phyloP scores from a whole-genome alignment of 1,140 invertebrate species.

The Eupristina koningsbergeri region DNA sequence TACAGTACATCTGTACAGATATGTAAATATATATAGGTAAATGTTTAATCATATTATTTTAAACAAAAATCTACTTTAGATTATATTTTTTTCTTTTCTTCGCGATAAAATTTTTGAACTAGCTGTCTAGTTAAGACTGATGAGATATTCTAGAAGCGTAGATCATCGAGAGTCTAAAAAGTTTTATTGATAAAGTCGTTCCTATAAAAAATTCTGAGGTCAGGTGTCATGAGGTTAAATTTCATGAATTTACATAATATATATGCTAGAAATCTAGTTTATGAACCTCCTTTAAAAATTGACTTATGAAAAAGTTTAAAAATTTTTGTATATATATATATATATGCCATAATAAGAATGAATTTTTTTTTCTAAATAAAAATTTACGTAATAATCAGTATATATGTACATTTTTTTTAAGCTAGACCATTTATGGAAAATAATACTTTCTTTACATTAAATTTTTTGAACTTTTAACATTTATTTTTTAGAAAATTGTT shows the following conservation, averaged over 20 bases:
- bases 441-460: too few relatives aligned
- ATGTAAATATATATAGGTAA: too few relatives aligned
- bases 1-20: too few relatives aligned
- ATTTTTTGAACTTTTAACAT: too few relatives aligned
- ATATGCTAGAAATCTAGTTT: neutral
- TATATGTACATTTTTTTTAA: neutral
- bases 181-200: slow-evolving; percentile 1
- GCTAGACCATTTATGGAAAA: too few relatives aligned
- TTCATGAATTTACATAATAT: slow-evolving; percentile 6
- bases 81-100: neutral
- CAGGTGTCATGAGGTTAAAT: neutral
- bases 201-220: neutral
- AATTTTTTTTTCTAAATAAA: neutral
- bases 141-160: neutral
- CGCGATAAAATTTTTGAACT: neutral
- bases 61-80: neutral
- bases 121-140: neutral
- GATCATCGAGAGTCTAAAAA: neutral
- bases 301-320: neutral
- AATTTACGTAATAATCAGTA: neutral
- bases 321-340: neutral
- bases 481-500: too few relatives aligned
- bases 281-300: neutral
- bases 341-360: neutral
- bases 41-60: neutral